Evolutionary conservation across 2,113 vertebrate species (phyloP).

Genomic region (Macrotis lagotis): DNA sequence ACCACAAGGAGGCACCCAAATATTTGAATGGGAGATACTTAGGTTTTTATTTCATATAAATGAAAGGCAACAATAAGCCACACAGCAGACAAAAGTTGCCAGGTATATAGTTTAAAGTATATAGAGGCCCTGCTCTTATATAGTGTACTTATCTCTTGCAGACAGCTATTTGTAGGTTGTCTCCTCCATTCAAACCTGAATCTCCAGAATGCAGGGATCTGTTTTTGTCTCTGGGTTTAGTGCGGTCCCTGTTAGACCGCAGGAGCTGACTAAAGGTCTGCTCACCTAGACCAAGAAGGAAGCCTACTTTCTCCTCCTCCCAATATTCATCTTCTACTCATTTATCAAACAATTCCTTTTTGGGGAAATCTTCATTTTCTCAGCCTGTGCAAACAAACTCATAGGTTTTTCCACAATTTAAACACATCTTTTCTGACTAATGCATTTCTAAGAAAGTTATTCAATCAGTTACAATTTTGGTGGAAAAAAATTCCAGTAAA

Average conservation of each 20-base stretch:
- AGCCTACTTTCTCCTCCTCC: constrained; percentile 8
- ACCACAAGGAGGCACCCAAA: too few relatives aligned
- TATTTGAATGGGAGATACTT: too few relatives aligned
- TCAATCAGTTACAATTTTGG: constrained; percentile 12
- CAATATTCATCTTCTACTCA: constrained; percentile 3
- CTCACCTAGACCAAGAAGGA: neutral
- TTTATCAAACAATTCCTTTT: constrained; percentile 33
- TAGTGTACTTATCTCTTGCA: too few relatives aligned
- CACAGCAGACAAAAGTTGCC: too few relatives aligned
- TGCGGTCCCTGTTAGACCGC: neutral
- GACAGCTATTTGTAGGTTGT: too few relatives aligned
- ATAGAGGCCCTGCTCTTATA: too few relatives aligned
- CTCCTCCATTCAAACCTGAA: too few relatives aligned
- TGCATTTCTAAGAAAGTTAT: constrained; percentile 43
- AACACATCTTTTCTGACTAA: constrained; percentile 31
- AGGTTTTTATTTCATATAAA: too few relatives aligned
- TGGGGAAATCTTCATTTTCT: neutral
- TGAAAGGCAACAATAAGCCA: too few relatives aligned
- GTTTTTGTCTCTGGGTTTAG: too few relatives aligned
- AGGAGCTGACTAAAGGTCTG: neutral
- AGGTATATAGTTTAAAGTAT: too few relatives aligned
- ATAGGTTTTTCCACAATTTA: constrained; percentile 8
- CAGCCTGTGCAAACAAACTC: constrained; percentile 4
- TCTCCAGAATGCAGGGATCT: too few relatives aligned
- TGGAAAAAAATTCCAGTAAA: constrained; percentile 21